phyloP scores from a whole-genome alignment of 2,797 vertebrate genomes.

The Molothrus ater region DNA sequence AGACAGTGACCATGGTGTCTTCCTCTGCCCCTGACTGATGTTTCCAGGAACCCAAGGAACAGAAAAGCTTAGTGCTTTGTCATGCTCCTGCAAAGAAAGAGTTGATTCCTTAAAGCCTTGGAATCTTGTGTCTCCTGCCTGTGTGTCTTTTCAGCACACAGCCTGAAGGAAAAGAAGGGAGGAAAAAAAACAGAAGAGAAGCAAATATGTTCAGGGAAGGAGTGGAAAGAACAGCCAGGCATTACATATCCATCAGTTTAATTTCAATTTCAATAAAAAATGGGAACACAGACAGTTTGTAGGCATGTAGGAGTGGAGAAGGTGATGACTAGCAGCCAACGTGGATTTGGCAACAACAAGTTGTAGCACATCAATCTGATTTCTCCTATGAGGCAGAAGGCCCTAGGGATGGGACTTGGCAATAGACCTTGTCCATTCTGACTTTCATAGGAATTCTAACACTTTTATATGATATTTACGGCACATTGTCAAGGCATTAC shows the following conservation, averaged over 20 bases:
- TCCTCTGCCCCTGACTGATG: neutral
- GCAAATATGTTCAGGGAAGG: neutral
- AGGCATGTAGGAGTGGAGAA: neutral
- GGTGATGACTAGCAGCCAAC: neutral
- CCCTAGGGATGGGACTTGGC: neutral
- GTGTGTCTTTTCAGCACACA: neutral
- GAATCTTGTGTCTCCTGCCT: neutral
- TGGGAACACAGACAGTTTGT: neutral
- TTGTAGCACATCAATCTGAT: neutral
- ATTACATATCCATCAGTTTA: neutral
- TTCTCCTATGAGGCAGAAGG: neutral
- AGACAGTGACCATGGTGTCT: neutral
- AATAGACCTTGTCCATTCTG: neutral
- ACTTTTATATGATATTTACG: neutral
- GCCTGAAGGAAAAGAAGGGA: neutral
- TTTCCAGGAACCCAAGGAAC: neutral
- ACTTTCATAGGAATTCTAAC: neutral
- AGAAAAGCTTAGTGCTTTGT: neutral
- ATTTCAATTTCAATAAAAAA: neutral
- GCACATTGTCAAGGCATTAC: neutral
- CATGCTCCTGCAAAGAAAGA: neutral
- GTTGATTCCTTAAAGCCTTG: neutral
- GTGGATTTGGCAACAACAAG: neutral
- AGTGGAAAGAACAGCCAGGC: neutral
- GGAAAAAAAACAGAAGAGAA: neutral